Percentiles rank a stretch among this genome's conserved stretches.
Conservation (phyloP, 2,113 vertebrate genomes). For the Amphilophus citrinellus region DNA sequence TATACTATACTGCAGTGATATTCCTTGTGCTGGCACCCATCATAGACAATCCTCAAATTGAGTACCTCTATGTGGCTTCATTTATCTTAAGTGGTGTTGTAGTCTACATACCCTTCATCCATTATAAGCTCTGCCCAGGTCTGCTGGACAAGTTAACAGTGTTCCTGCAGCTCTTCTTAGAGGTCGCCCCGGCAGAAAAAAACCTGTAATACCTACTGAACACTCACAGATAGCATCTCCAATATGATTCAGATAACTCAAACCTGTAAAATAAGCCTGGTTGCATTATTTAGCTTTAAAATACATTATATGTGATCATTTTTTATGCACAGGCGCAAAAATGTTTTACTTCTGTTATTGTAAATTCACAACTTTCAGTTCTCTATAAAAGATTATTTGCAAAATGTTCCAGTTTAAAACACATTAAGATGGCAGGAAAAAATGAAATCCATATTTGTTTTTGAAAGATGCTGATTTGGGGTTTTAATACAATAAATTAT, state of each 20-base stretch:
- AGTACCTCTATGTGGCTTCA: conserved; percentile 86
- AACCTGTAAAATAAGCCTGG: background rate
- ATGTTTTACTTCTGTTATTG: background rate
- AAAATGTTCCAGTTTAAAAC: background rate
- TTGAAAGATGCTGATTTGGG: background rate
- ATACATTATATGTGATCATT: background rate
- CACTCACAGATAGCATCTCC: background rate
- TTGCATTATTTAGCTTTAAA: background rate
- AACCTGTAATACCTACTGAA: conserved; percentile 68
- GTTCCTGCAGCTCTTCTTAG: conserved; percentile 89
- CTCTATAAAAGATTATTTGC: background rate
- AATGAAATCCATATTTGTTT: background rate
- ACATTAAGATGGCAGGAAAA: background rate
- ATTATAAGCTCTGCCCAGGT: conserved; percentile 81
- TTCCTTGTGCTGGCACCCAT: conserved; percentile 89
- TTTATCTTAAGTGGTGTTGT: conserved; percentile 87
- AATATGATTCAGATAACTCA: too few species aligned
- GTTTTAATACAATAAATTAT: background rate
- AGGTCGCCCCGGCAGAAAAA: conserved; percentile 85
- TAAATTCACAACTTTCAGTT: background rate
- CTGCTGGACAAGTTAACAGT: conserved; percentile 81
- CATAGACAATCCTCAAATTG: conserved; percentile 84
- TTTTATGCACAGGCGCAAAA: too few species aligned
- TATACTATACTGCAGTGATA: conserved; percentile 83
- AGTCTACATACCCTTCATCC: conserved; percentile 88